Base-by-base conservation (phyloP, 2,797 vertebrate genomes). In the Gallinago solitaria region DNA sequence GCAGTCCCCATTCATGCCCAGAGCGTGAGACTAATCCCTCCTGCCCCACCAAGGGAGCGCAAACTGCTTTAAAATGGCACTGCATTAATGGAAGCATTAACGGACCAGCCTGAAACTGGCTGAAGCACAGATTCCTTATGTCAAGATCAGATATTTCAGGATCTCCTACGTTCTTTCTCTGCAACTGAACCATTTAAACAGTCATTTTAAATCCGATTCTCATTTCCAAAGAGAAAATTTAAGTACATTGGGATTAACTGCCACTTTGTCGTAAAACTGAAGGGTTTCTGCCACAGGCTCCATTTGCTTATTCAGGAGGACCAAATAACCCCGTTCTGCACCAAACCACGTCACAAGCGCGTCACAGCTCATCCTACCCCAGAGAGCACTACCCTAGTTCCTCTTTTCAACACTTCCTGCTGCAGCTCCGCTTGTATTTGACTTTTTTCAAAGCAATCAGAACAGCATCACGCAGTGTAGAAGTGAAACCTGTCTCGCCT, bases 311-410 rank as follows among this genome's bases (percentile, higher is more conserved):
- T 16, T 37, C 5, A 53, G 63, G n/a, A 56, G 67, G 2, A 68
- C 13, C 74, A 64, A 87, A 71, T 32, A 78, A 81, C 2, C 51
- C 75, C 59, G 64, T 50, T 57, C 47, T 63, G 27, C 65, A 64
- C 30, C 82, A 35, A 25, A 4, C 2, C 32, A 17, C 24, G 6
- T 89, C 83, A 74, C 43, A 65, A 56, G 6, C 76, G 77, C 30
- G 28, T 95, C 95, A 94, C 33, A 25, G 70, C 78, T 65, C 41
- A 12, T 75, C 35, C 87, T 6, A 92, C 83, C 93, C 32, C 94
- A 1, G 32, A 54, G 13, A 75, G 41, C 76, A 47, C 79, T 47
- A 61, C 12, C 50, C 73, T 18, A 16, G 71, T 96, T 97, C 96
- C 89, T 86, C 90, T 89, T 87, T 47, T 14, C 79, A 30, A 84